Evolutionary conservation across 1,140 invertebrate genomes (phyloP), one percentile per base, ranked within the genome.

Genomic region (Stegodyphus mimosarum): DNA sequence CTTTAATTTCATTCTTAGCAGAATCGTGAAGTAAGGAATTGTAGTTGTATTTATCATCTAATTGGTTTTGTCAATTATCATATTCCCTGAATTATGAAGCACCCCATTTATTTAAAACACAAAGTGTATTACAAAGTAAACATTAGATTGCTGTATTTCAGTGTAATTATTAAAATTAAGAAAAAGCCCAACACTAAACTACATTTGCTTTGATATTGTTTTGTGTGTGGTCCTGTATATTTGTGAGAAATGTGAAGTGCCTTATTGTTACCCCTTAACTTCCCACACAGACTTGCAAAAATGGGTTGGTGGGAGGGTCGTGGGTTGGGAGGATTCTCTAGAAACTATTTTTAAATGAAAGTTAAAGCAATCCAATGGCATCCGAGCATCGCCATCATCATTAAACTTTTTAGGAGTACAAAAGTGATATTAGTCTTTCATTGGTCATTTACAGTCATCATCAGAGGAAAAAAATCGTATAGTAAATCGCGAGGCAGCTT

Each of bases 401-500:
- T 76, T 52, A 55, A 73, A 73, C 53, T 83, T 69, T 74, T 50
- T 64, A 60, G 72, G 81, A 83, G 81, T 83, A 83, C 73, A 83
- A 83, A 83, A 83, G 81, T 83, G 81, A 83, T 83, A 83, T 83
- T 83, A 83, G 81, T 83, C 81, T 83, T 83, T 83, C 81, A 83
- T 75, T 83, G 71, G 72, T 83, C 81, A 83, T 83, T 69, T 64
- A 75, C 49, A 50, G 50, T 83, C 81, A 83, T 83, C 81, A 83
- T 83, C 18, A 52, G 75, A 75, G 73, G 5, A 73, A 51, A 83
- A 81, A 72, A 64, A 83, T 74, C 48, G 52, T 17, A 17, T 66
- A 53, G 51, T 66, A 69, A 67, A 48, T 75, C 51, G 81, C 72
- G 72, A 75, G 81, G 81, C 81, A 83, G 81, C 81, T 83, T 67